A percentile compares a stretch with the other conserved stretches of the same genome.
Evolutionary conservation across 2,888 invertebrate species (phyloP).

Genomic region (Camponotus fellah): DNA sequence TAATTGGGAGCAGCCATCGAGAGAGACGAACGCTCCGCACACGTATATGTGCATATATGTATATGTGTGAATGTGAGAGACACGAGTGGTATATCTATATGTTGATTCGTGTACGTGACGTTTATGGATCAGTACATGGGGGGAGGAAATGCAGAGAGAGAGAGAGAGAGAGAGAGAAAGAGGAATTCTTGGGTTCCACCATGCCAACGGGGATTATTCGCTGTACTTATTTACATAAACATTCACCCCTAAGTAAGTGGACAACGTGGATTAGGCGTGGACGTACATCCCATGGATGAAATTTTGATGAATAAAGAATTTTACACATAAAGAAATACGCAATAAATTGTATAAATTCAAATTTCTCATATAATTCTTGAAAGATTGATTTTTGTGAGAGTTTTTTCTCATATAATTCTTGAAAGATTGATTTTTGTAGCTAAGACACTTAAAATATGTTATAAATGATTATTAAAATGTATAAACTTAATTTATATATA

Average conservation of each 20-base stretch:
- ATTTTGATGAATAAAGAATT: neutral
- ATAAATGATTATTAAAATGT: neutral
- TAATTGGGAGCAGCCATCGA: slow-evolving; percentile 70
- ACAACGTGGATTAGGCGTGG: slow-evolving; percentile 43
- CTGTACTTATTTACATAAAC: slow-evolving; percentile 59
- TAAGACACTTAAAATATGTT: neutral
- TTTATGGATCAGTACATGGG: slow-evolving; percentile 40
- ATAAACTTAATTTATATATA: too few species aligned
- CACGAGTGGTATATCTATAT: slow-evolving; percentile 32
- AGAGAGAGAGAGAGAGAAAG: slow-evolving; percentile 2
- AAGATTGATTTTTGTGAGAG: neutral
- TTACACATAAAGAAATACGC: neutral
- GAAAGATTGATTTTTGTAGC: neutral
- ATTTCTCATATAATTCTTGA: neutral
- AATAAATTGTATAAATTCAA: neutral
- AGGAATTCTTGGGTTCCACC: slow-evolving; percentile 30
- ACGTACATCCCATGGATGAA: neutral
- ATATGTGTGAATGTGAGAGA: neutral
- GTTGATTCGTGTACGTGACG: slow-evolving; percentile 43
- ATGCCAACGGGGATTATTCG: slow-evolving; percentile 5
- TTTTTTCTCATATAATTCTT: neutral
- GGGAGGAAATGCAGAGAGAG: slow-evolving; percentile 33
- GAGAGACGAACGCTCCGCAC: slow-evolving; percentile 40
- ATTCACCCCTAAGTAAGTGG: slow-evolving; percentile 30
- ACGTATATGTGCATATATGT: neutral